Conservation (phyloP, 2,888 invertebrate species). For the Portevinia maculata region DNA sequence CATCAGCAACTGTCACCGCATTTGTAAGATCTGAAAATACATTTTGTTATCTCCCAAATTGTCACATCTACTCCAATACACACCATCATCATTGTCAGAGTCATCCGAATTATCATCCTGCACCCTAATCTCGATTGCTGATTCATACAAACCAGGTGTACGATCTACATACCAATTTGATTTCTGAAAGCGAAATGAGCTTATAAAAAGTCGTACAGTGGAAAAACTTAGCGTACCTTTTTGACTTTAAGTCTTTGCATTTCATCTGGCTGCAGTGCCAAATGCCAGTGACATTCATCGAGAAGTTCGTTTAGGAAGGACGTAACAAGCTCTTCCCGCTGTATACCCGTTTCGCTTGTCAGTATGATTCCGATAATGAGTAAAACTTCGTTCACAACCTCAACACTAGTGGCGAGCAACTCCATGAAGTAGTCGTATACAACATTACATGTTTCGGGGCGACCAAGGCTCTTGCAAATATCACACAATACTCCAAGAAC, state of each 20-base stretch:
- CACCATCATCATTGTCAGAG: slow-evolving; percentile 75
- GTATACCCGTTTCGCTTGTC: slow-evolving; percentile 54
- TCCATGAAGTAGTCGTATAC: slow-evolving; percentile 87
- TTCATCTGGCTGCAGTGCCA: slow-evolving; percentile 79
- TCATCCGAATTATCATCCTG: slow-evolving; percentile 80
- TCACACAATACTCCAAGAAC: slow-evolving; percentile 84
- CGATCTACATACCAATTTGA: slow-evolving; percentile 80
- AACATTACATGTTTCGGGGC: slow-evolving; percentile 84
- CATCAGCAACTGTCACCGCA: slow-evolving; percentile 81
- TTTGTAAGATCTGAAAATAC: slow-evolving; percentile 66
- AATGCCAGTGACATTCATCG: slow-evolving; percentile 80
- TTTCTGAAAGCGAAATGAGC: slow-evolving; percentile 74
- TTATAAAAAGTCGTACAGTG: background rate
- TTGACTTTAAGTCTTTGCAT: slow-evolving; percentile 76
- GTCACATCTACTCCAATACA: background rate
- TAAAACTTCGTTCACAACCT: slow-evolving; percentile 85
- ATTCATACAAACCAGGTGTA: slow-evolving; percentile 82
- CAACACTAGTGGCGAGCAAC: slow-evolving; percentile 83
- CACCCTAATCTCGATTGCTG: slow-evolving; percentile 80
- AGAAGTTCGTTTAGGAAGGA: slow-evolving; percentile 79
- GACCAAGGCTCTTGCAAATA: slow-evolving; percentile 85
- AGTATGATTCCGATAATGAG: slow-evolving; percentile 78
- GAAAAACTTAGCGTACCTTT: slow-evolving; percentile 75
- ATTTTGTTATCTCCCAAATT: background rate
- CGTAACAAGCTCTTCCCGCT: slow-evolving; percentile 75